Conservation (phyloP, 2,888 invertebrate genomes). For the Plutella xylostella region DNA sequence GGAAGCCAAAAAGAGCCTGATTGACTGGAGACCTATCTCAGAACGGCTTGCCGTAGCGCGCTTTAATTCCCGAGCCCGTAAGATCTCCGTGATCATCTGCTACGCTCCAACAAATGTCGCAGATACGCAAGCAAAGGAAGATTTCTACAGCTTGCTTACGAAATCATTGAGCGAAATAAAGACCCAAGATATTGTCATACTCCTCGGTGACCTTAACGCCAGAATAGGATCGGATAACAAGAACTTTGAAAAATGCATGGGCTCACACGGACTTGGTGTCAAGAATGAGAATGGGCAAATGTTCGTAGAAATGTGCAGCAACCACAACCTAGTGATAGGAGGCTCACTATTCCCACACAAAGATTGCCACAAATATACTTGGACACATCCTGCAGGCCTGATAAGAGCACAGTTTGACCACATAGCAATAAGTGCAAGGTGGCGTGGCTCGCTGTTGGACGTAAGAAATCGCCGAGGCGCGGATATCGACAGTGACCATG, state of each 20-base stretch:
- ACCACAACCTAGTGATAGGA: neutral
- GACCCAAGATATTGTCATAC: neutral
- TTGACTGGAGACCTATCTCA: neutral
- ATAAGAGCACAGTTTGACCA: too few species aligned
- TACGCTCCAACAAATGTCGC: neutral
- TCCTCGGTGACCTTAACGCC: neutral
- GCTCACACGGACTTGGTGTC: neutral
- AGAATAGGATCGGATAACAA: neutral
- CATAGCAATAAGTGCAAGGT: too few species aligned
- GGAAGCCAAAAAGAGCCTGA: neutral
- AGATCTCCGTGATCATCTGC: neutral
- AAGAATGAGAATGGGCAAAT: neutral
- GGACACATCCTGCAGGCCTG: too few species aligned
- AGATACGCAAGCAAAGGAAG: neutral
- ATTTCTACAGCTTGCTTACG: neutral
- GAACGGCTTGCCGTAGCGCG: too few species aligned
- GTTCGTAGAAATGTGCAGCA: neutral
- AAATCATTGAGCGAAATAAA: neutral
- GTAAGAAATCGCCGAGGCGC: too few species aligned
- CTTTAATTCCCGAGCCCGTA: neutral
- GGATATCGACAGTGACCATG: too few species aligned
- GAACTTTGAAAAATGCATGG: neutral
- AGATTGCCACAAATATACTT: too few species aligned
- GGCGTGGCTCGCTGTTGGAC: too few species aligned
- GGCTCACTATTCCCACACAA: too few species aligned